Percentiles rank a stretch among this genome's conserved stretches.
These are phyloP conservation scores for Gopherus flavomarginatus DNA, from an alignment of 2,113 vertebrate genomes.

Conservation along the genomic window DNA sequence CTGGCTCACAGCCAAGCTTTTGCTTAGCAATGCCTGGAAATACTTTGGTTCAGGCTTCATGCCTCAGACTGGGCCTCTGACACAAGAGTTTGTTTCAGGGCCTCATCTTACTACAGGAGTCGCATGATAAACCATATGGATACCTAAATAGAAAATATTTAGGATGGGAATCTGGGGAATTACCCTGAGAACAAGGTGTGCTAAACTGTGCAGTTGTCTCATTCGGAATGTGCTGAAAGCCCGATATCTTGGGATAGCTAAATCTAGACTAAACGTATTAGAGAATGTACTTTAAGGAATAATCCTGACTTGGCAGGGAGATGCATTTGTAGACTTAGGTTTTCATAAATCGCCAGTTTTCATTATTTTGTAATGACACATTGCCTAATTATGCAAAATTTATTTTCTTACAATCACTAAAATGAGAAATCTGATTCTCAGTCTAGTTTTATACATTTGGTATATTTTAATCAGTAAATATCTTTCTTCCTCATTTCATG, in stretches of 20 bases:
- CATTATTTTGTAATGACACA: background rate
- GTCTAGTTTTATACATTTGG: background rate
- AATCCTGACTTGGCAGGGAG: background rate
- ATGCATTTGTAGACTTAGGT: background rate
- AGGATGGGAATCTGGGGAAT: background rate
- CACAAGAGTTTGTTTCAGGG: no score
- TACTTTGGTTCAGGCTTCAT: no score
- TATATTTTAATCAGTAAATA: background rate
- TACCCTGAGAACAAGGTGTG: background rate
- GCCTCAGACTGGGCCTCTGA: no score
- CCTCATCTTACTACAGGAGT: no score
- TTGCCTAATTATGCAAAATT: fast-evolving
- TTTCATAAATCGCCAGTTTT: background rate
- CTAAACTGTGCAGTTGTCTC: background rate
- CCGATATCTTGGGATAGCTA: fast-evolving
- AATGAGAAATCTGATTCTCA: background rate
- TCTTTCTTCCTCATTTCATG: conserved; percentile 30
- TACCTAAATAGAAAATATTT: background rate
- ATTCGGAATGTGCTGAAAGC: background rate
- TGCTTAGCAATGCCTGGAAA: no score
- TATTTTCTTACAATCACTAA: background rate
- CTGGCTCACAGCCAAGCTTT: no score
- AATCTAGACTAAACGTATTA: background rate
- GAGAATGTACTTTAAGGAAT: background rate
- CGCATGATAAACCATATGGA: background rate